Evolutionary conservation across 1,140 invertebrate genomes (phyloP), one percentile per base, ranked within the genome.

Genomic region (Zaprionus camerounensis): DNA sequence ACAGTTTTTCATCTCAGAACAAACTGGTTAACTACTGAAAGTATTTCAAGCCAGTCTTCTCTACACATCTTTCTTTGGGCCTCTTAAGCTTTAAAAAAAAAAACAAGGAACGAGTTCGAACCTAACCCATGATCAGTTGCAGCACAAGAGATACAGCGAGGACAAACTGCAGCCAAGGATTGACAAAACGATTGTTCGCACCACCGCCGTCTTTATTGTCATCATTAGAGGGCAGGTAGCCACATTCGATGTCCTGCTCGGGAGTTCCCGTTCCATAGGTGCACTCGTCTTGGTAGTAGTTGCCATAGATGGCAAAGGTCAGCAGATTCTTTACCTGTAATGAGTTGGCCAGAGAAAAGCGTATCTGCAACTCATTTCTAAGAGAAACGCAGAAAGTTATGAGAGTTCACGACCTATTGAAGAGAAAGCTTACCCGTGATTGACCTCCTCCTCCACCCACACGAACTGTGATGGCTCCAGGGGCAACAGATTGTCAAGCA

Each of bases 251-350:
- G 38, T 81, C 67, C 74, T 84, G 20, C 4, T 62, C 53, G 11
- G 41, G 17, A 0, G 22, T 74, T 49, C 71, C 76, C 1, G 9
- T 61, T 0, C 66, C 59, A 62, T 59, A 82, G 3, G 85, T 90
- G 28, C 85, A 90, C 20, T 26, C 20, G 0, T 91, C 73, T 38
- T 85, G 77, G 31, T 70, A 92, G 55, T 91, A 92, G n/a, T 92
- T 92, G 0, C 85, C 91, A 61, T 92, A 92, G 36, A 91, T 73
- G 11, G 72, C 79, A 44, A 92, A 92, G n/a, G 85, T 79, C 44
- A 92, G 34, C 0, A 92, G 59, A 53, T 91, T 81, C 15, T 20
- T 15, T 12, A 78, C n/a, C 28, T 75, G 53, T 9, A 71, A 26
- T 3, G 34, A 22, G 0, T 66, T 55, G 4, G 69, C 56, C 22